Conservation (phyloP, 2,888 invertebrate species). For the Drosophila austrosaltans region DNA sequence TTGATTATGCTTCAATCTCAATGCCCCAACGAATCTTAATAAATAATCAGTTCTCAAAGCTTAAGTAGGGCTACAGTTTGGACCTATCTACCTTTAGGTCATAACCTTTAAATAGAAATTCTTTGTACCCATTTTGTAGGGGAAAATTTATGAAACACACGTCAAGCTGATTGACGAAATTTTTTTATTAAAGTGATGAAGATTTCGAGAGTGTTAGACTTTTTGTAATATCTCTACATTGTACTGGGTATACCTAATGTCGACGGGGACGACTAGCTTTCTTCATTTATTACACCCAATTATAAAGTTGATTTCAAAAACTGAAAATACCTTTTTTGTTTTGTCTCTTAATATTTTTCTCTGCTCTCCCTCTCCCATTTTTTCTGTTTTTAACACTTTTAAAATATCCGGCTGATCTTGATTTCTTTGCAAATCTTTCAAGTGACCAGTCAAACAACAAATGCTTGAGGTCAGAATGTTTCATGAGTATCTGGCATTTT, state of each 20-base stretch:
- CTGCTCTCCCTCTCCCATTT: not conserved
- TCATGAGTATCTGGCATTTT: conserved; percentile 58
- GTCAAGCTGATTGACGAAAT: conserved; percentile 60
- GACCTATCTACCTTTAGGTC: no score
- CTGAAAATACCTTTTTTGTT: not conserved
- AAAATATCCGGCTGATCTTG: conserved; percentile 9
- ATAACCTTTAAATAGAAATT: no score
- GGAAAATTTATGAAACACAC: conserved; percentile 73
- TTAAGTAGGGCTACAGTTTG: no score
- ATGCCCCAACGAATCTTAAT: no score
- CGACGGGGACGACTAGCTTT: no score
- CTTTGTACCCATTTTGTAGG: conserved; percentile 43
- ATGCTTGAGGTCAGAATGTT: conserved; percentile 73
- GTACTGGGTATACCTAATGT: no score
- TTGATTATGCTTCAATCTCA: no score
- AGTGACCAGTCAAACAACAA: conserved; percentile 66
- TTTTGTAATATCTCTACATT: no score
- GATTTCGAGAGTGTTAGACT: no score
- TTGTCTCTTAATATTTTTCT: not conserved
- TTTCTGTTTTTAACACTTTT: conserved; percentile 14
- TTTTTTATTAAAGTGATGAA: no score
- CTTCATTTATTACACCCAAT: conserved; percentile 46
- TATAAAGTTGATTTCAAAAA: conserved; percentile 25
- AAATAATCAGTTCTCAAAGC: no score
- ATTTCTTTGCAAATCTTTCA: conserved; percentile 9